Evolutionary conservation across 2,113 vertebrate species (phyloP), one percentile per base, ranked within the genome.

Genomic region (Varanus komodoensis): DNA sequence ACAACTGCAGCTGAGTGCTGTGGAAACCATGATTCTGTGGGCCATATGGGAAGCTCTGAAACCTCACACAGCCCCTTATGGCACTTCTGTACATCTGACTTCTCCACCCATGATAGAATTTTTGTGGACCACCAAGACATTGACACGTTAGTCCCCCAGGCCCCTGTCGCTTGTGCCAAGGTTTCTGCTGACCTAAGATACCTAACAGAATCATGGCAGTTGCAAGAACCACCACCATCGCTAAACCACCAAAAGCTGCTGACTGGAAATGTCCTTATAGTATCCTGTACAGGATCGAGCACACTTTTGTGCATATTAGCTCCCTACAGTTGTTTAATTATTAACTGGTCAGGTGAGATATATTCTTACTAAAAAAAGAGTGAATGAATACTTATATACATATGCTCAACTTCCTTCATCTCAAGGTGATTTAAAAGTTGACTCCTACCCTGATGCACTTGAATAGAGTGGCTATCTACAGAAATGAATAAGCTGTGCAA

Each of bases 1-100:
- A 38, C 57, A 87, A 89, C 91, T 92, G 82, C 92, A 68, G 80
- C 44, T 34, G 15, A 52, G 81, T 29, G 88, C 11, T 92, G n/a
- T 54, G 57, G 44, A 32, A 48, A 74, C 3, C 17, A 82, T 12
- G 57, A 29, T 38, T 44, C 50, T 87, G 52, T 77, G 74, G 54
- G 74, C 54, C 25, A 78, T 12, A 14, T 21, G 64, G 57, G 12
- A 87, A 80, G 57, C 27, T 50, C 75, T n/a, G 9, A 3, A 23
- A 34, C 67, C 15, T 32, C 61, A 68, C 38, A 64, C 19, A 61
- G 48, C 19, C 64, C 54, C 68, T 34, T 38, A 85, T 1, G n/a
- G 44, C 69, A 77, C 14, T 80, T 69, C 48, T 48, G 8, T 74
- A 61, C 50, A 34, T 44, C 87, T 57, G n/a, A 73, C 6, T 73